These are phyloP conservation scores for Ganaspis brasiliensis DNA, from an alignment of 2,888 invertebrate species.

Conservation along the genomic window DNA sequence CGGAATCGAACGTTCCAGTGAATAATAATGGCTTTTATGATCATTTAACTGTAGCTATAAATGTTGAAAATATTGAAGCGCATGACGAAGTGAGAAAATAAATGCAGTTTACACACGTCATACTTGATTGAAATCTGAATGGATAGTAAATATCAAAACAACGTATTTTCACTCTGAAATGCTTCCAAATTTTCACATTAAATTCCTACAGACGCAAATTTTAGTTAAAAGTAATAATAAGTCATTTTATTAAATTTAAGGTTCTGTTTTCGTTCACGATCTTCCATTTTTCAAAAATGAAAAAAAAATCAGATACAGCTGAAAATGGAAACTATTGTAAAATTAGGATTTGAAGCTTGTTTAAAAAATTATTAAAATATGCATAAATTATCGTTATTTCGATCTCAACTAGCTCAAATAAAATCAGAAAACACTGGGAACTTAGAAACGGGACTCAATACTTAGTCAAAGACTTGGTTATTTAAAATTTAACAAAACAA, in stretches of 20 bases:
- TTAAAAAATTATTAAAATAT: no score
- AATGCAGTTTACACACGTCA: conserved; percentile 25
- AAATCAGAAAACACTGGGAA: no score
- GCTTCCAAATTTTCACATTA: conserved; percentile 11
- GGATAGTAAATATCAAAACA: conserved; percentile 18
- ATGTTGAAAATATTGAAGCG: background rate
- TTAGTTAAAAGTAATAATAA: background rate
- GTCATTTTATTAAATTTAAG: background rate
- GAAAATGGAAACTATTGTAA: no score
- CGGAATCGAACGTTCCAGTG: background rate
- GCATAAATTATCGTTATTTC: no score
- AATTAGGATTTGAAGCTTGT: no score
- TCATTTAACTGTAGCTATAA: conserved; percentile 2
- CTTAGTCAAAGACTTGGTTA: no score
- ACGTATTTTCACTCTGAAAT: conserved; percentile 13
- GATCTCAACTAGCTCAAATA: no score
- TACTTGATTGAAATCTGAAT: conserved; percentile 26
- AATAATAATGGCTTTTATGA: conserved; percentile 26
- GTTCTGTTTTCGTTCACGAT: background rate
- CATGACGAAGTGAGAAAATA: conserved; percentile 14
- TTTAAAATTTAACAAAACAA: no score
- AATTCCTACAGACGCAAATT: background rate
- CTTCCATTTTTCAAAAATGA: background rate
- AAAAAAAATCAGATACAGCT: no score
- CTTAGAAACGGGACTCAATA: no score